A percentile compares a stretch with the other conserved stretches of the same genome.
Evolutionary conservation across 2,888 invertebrate species (phyloP).

Genomic region (Cheilosia pagana): DNA sequence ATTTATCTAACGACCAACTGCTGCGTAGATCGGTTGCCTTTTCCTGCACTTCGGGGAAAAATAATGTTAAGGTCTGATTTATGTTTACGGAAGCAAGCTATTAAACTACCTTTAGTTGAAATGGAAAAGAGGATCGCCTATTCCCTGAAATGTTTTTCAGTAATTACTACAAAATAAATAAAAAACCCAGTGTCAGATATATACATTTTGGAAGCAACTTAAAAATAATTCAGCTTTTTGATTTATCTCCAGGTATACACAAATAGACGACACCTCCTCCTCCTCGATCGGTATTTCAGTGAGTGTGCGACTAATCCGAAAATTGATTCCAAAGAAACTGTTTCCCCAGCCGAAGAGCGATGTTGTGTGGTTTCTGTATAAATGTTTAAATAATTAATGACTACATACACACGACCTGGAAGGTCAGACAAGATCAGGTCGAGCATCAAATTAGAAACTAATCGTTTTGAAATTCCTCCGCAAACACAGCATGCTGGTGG

Average conservation of each 20-base stretch:
- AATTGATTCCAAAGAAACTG: conserved; percentile 61
- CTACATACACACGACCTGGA: conserved; percentile 58
- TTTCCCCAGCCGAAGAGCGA: conserved; percentile 39
- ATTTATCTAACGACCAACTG: too few species aligned
- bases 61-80: not conserved
- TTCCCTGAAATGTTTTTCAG: conserved; percentile 37
- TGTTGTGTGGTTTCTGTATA: conserved; percentile 66
- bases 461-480: conserved; percentile 69
- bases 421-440: conserved; percentile 71
- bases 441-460: conserved; percentile 74
- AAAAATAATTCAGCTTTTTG: conserved; percentile 21
- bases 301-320: conserved; percentile 58
- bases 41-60: too few species aligned
- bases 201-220: conserved; percentile 13
- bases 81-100: conserved; percentile 26
- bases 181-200: conserved; percentile 46
- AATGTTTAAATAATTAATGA: conserved; percentile 74
- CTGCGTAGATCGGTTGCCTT: too few species aligned
- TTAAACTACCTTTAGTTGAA: conserved; percentile 9
- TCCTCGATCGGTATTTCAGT: not conserved
- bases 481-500: conserved; percentile 33
- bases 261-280: conserved; percentile 21
- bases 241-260: conserved; percentile 16
- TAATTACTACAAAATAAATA: conserved; percentile 46
- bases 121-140: not conserved